phyloP scores from a whole-genome alignment of 1,140 invertebrate species.

The Oncopodura yosiiana region DNA sequence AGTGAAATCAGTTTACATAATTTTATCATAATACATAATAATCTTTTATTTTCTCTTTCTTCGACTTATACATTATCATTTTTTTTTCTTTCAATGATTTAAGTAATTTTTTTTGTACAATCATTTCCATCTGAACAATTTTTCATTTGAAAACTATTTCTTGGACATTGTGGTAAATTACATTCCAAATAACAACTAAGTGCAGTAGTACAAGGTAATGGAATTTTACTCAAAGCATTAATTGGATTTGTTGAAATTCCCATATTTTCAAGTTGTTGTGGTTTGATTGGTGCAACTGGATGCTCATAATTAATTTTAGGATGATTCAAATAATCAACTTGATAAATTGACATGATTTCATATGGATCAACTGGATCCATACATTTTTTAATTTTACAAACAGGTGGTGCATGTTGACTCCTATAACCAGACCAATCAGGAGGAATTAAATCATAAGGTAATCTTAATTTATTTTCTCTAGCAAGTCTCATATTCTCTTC shows the following conservation, averaged over 20 bases:
- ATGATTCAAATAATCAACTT: slow-evolving; percentile 23
- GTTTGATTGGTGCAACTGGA: slow-evolving; percentile 8
- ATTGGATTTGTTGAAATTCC: slow-evolving; percentile 28
- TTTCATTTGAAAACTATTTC: too few species aligned
- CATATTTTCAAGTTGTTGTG: slow-evolving; percentile 15
- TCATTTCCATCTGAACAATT: too few species aligned
- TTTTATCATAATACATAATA: too few species aligned
- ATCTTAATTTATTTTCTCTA: slow-evolving; percentile 22
- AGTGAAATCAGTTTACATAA: too few species aligned
- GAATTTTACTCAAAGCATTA: slow-evolving; percentile 12
- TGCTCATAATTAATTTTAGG: slow-evolving; percentile 19
- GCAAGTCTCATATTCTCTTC: slow-evolving; percentile 27
- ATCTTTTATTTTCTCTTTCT: too few species aligned
- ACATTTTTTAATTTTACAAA: slow-evolving; percentile 31
- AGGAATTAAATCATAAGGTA: slow-evolving; percentile 30
- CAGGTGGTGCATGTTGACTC: slow-evolving; percentile 21
- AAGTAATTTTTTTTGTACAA: too few species aligned
- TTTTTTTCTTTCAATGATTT: too few species aligned
- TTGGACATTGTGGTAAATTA: slow-evolving; percentile 1
- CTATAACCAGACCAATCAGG: slow-evolving; percentile 24
- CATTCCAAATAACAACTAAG: slow-evolving; percentile 25
- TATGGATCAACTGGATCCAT: slow-evolving; percentile 22
- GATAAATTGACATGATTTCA: slow-evolving; percentile 24
- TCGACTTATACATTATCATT: too few species aligned
- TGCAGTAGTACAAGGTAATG: slow-evolving; percentile 12